phyloP scores from a whole-genome alignment of 2,113 vertebrate species.

The Uropsilus gracilis region DNA sequence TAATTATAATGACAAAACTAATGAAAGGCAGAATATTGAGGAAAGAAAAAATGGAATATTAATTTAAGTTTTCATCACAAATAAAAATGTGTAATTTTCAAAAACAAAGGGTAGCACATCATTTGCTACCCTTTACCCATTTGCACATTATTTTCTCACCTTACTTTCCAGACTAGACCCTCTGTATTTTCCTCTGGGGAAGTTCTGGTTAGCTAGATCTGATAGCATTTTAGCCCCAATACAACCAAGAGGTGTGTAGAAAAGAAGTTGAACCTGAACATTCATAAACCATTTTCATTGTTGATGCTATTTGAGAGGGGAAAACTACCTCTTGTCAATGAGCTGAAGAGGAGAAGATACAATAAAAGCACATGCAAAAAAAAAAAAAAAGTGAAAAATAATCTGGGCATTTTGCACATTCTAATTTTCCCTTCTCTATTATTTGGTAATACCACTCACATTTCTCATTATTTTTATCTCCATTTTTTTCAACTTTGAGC shows the following conservation, averaged over 20 bases:
- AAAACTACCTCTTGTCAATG: neutral
- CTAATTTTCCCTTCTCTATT: neutral
- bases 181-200: neutral
- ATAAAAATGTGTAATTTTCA: too few relatives aligned
- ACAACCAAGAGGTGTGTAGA: neutral
- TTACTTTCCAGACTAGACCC: too few relatives aligned
- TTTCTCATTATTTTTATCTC: neutral
- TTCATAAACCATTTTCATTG: neutral
- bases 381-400: neutral
- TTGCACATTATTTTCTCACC: too few relatives aligned
- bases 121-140: too few relatives aligned
- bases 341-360: neutral
- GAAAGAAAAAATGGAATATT: too few relatives aligned
- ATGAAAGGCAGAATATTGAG: too few relatives aligned
- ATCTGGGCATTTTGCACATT: neutral
- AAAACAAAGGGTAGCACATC: too few relatives aligned
- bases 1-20: too few relatives aligned
- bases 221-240: neutral
- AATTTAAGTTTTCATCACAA: too few relatives aligned
- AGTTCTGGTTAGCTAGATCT: neutral
- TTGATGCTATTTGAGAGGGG: neutral
- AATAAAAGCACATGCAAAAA: too few relatives aligned
- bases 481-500: too few relatives aligned
- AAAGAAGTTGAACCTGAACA: neutral
- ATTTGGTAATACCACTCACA: neutral